Evolutionary conservation across 2,113 vertebrate genomes (phyloP).

Genomic region (Alces alces): DNA sequence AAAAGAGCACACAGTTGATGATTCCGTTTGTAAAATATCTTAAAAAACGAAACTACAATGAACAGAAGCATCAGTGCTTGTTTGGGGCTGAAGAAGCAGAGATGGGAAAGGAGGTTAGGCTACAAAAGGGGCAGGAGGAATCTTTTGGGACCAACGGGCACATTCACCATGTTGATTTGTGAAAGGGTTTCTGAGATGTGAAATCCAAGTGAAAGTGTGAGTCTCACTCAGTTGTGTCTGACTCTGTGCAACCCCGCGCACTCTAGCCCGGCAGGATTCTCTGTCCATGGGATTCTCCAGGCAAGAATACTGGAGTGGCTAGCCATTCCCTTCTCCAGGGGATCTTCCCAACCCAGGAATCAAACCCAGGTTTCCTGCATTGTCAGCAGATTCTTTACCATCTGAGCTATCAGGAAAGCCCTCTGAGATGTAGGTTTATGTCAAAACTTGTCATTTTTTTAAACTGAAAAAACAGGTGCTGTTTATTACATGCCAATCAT

Average conservation of each 20-base stretch:
- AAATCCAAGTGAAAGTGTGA: background rate
- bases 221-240: background rate
- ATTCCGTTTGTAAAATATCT: background rate
- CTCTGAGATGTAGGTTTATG: background rate
- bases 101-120: background rate
- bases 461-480: background rate
- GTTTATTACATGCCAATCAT: background rate
- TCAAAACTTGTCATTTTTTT: background rate
- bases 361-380: background rate
- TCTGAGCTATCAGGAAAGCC: background rate
- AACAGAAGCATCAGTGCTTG: background rate
- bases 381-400: background rate
- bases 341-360: background rate
- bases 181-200: background rate
- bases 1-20: background rate
- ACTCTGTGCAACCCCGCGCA: background rate
- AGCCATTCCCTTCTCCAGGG: background rate
- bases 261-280: background rate
- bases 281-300: background rate
- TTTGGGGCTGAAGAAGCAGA: background rate
- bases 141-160: background rate
- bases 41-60: background rate
- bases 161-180: background rate
- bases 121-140: rapidly evolving
- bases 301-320: background rate